Evolutionary conservation across 1,140 invertebrate genomes (phyloP), one percentile per base, ranked within the genome.

Genomic region (Cotesia typhae): DNA sequence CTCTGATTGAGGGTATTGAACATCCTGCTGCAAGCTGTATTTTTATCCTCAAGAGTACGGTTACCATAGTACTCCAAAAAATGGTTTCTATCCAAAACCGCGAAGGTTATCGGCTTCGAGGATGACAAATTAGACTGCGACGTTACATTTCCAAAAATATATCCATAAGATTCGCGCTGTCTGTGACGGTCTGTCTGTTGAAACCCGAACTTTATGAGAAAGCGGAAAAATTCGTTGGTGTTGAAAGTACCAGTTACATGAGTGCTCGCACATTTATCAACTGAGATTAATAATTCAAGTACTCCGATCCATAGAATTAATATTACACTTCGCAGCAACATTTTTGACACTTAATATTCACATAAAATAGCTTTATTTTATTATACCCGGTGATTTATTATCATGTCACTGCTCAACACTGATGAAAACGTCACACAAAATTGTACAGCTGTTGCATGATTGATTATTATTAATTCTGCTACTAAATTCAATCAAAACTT

Each of bases 121-220:
- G 92, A 90, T 69, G 41, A 47, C 2, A 47, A 9, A 47, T 90
- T 86, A 28, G 88, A 85, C 71, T 87, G 89, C 0, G 94, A 91
- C 28, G 95, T 96, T 36, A 98, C 91, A 87, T 98, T 98, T 14
- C 96, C 97, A 84, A 96, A 98, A 77, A 98, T 96, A 84, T 96
- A 98, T 37, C 97, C 97, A 86, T 93, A 92, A 71, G 95, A 96
- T 74, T 94, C 91, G 75, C 91, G 91, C 78, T 92, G 88, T 76
- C 92, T 90, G 83, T 94, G 91, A 28, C 91, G 89, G 83, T 97
- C 94, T n/a, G 96, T 97, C 86, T 98, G 97, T 87, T 98, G 96
- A 84, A 98, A 96, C 69, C 96, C 97, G 86, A 98, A 99, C 87
- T 98, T 98, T 3, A 95, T 90, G 47, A 99, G 88, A 87, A 98